Base-by-base conservation (phyloP, 1,140 invertebrate genomes). In the Pollicipes pollicipes region DNA sequence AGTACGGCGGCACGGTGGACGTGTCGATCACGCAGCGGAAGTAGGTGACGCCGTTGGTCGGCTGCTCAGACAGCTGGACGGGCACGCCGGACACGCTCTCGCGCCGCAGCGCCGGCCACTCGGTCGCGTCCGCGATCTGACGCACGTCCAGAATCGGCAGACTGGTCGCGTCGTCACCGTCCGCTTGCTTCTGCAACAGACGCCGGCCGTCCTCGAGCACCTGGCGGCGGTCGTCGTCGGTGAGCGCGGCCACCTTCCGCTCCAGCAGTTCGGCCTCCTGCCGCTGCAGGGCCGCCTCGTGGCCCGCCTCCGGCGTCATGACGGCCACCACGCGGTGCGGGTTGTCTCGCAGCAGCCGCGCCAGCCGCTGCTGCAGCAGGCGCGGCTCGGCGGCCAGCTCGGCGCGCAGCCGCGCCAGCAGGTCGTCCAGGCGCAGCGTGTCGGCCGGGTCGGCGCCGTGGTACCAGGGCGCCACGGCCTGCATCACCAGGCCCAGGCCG, bases 331-430 rank as follows among this genome's bases (percentile, higher is more conserved):
- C 81, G 75, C 85, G 85, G 78, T 97, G 94, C 28, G 81, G 84
- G 78, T 97, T 97, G 28, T 87, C 81, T 72, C 87, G 84, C 66
- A 97, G 88, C 81, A 95, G 92, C 76, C 88, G 83, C 74, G 88
- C 83, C 0, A 95, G 85, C 69, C 88, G 84, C 35, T 88, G 83
- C 78, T 91, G 88, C 1, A 97, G 81, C 78, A 88, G 94, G 4
- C 81, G 81, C 31, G 82, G 82, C 73, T 85, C 80, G 0, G 85
- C 78, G 70, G 82, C 80, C 10, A 88, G 73, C 3, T 97, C 92
- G 91, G 95, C 0, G 90, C 84, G n/a, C n/a, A n/a, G n/a, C n/a
- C n/a, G n/a, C n/a, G n/a, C n/a, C n/a, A n/a, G n/a, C n/a, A n/a
- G n/a, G n/a, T n/a, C n/a, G n/a, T n/a, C n/a, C n/a, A n/a, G n/a